Evolutionary conservation across 1,140 invertebrate genomes (phyloP), one percentile per base, ranked within the genome.

Genomic region (Heliothis subflexa): DNA sequence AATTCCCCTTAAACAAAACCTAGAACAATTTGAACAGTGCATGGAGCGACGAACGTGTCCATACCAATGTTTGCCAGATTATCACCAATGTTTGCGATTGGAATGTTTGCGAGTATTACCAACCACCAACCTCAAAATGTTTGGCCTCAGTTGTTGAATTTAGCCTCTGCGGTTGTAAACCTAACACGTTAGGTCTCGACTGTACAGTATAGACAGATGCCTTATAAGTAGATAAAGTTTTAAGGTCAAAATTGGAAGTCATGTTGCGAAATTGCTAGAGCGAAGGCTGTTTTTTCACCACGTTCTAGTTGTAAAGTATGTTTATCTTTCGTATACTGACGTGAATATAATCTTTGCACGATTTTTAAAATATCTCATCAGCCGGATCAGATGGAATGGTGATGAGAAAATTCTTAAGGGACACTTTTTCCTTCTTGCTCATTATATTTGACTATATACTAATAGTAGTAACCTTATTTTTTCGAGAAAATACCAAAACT

Each of bases 51-150:
- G 64, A 49, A 50, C 64, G 64, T 68, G 64, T 68, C 50, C 50
- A 68, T 50, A 50, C 16, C 64, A 50, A 68, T 68, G 64, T 68
- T 68, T 68, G 45, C 64, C 16, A 50, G 64, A 45, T 68, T 68
- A 68, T 68, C 64, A 25, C 64, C 45, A 68, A 68, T 68, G 64
- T 68, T 68, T 68, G 64, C 21, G 7, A 12, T 68, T 50, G 64
- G 45, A 68, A 68, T 68, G 21, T 68, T 68, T 68, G 64, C 47
- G 45, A 50, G 64, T 16, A 68, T 68, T 45, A 68, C 64, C 47
- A 50, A 49, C 45, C 21, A 14, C 47, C 45, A 50, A 68, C 64
- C 64, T 49, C 33, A 64, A 64, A 62, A 64, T 64, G 47, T 47
- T 68, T 68, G 45, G 64, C 18, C 47, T 62, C 59, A n/a, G 62